These are phyloP conservation scores for Drosophila carrolli DNA, from an alignment of 1,140 invertebrate species.

Conservation along the genomic window DNA sequence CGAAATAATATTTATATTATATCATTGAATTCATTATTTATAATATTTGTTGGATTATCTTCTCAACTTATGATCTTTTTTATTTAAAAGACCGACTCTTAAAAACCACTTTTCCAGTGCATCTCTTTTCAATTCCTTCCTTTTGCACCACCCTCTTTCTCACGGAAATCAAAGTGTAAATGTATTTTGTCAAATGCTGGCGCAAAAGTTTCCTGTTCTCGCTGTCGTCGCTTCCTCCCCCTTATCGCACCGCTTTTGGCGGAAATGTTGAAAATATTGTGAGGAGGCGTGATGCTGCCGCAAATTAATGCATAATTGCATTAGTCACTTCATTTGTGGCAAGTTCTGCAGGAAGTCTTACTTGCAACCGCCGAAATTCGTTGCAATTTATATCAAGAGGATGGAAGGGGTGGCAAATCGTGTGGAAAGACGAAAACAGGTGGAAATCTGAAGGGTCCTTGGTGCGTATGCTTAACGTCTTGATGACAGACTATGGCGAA, in stretches of 20 bases:
- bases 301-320: constrained; percentile 80
- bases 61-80: too few species aligned
- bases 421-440: constrained; percentile 3
- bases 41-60: too few species aligned
- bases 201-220: constrained; percentile 47
- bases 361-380: constrained; percentile 61
- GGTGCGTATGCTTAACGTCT: constrained; percentile 49
- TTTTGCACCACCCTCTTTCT: not conserved
- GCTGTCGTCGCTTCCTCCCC: constrained; percentile 3
- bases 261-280: constrained; percentile 70
- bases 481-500: constrained; percentile 52
- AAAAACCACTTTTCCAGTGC: not conserved
- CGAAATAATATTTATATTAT: too few species aligned
- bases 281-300: constrained; percentile 36
- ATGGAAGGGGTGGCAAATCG: not conserved
- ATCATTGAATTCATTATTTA: too few species aligned
- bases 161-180: constrained; percentile 73
- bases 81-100: too few species aligned
- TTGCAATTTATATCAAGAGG: constrained; percentile 66
- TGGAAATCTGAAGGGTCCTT: not conserved
- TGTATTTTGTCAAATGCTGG: constrained; percentile 70
- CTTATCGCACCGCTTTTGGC: not conserved
- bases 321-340: constrained; percentile 70
- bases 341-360: constrained; percentile 20
- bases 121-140: not conserved